phyloP scores from a whole-genome alignment of 1,140 invertebrate species.

The Hydropsyche tenuis region DNA sequence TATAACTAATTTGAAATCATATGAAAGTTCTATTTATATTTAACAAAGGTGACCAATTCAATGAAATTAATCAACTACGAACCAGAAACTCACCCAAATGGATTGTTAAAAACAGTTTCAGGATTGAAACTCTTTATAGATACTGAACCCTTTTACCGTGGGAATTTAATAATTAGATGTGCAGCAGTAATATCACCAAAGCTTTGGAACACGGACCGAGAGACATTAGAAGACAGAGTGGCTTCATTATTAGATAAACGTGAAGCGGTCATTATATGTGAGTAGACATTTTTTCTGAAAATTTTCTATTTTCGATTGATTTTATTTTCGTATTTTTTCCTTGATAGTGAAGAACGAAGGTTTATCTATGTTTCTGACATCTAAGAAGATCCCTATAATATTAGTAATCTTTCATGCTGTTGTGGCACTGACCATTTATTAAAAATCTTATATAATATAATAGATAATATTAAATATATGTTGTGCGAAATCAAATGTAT shows the following conservation, averaged over 20 bases:
- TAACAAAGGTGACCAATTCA: constrained; percentile 58
- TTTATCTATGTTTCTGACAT: no score
- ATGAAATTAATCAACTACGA: constrained; percentile 61
- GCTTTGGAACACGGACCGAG: constrained; percentile 62
- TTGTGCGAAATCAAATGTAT: no score
- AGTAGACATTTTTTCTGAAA: not conserved
- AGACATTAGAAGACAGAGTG: constrained; percentile 59
- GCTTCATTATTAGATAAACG: constrained; percentile 63
- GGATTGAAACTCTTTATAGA: constrained; percentile 63
- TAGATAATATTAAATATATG: no score
- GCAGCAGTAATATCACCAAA: constrained; percentile 65
- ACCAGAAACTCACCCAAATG: constrained; percentile 61
- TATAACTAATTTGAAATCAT: not conserved
- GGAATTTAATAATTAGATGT: constrained; percentile 67
- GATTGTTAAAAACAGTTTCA: constrained; percentile 63
- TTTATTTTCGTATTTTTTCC: no score
- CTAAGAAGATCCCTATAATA: no score
- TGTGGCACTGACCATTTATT: no score
- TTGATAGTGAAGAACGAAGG: no score
- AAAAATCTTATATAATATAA: no score
- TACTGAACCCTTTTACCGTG: constrained; percentile 60
- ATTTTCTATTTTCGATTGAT: not conserved
- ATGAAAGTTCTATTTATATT: constrained; percentile 11
- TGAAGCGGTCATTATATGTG: constrained; percentile 66
- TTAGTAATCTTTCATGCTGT: no score